Conservation (phyloP, 2,113 vertebrate genomes). For the Notarius quadriscutis region DNA sequence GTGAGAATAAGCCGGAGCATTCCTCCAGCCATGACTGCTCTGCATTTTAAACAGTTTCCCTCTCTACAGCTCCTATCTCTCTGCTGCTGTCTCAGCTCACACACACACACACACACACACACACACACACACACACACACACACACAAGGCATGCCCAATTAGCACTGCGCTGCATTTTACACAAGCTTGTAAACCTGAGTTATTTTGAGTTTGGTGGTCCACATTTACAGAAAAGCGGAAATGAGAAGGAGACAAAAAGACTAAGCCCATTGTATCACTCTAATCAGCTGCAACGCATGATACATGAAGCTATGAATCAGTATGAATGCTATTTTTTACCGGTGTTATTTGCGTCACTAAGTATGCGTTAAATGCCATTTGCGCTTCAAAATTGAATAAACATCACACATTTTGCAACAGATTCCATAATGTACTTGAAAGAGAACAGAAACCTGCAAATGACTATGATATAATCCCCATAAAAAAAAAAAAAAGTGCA, state of each 20-base stretch:
- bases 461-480: conserved; percentile 31
- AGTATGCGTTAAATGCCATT: neutral
- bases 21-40: conserved; percentile 66
- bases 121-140: conserved; percentile 38
- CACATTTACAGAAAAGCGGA: conserved; percentile 25
- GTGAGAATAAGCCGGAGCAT: conserved; percentile 54
- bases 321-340: neutral
- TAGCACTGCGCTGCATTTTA: conserved; percentile 49
- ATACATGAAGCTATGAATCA: neutral
- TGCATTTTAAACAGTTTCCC: conserved; percentile 71
- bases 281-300: conserved; percentile 15
- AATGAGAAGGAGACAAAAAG: conserved; percentile 21
- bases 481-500: conserved; percentile 36
- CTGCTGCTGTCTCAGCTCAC: conserved; percentile 57
- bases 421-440: conserved; percentile 14
- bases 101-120: conserved; percentile 28
- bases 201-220: conserved; percentile 46
- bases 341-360: neutral
- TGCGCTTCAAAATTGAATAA: conserved; percentile 1
- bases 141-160: conserved; percentile 46
- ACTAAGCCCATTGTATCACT: neutral
- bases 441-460: conserved; percentile 36
- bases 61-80: conserved; percentile 47
- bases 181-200: conserved; percentile 56
- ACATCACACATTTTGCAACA: conserved; percentile 22